phyloP scores from a whole-genome alignment of 2,113 vertebrate genomes.

The Glaucidium brasilianum region DNA sequence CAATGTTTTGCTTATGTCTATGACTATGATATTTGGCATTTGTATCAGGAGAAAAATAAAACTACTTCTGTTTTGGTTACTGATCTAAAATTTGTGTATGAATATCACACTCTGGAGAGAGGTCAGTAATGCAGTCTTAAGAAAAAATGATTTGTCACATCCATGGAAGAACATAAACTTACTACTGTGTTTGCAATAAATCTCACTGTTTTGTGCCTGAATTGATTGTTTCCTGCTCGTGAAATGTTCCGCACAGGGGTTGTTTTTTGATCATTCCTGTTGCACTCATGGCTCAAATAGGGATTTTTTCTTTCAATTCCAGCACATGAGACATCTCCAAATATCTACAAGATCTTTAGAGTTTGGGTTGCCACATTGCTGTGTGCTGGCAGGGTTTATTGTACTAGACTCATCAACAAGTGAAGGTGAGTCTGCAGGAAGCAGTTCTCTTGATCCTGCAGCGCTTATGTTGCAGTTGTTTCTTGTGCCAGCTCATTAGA shows the following conservation, averaged over 20 bases:
- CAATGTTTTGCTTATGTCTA: neutral
- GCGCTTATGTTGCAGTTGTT: neutral
- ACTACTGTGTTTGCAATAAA: constrained; percentile 33
- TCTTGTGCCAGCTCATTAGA: neutral
- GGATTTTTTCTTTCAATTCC: neutral
- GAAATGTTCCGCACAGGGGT: neutral
- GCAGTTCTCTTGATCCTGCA: neutral
- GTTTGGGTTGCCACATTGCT: neutral
- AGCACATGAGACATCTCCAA: neutral
- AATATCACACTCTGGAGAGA: constrained; percentile 50
- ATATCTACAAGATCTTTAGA: neutral
- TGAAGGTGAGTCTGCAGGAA: neutral
- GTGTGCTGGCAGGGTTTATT: neutral
- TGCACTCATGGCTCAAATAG: neutral
- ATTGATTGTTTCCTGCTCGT: neutral
- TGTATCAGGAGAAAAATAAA: constrained; percentile 45
- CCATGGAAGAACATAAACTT: constrained; percentile 24
- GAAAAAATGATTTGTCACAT: constrained; percentile 64
- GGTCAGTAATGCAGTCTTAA: constrained; percentile 37
- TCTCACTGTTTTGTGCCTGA: neutral
- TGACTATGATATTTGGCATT: constrained; percentile 30
- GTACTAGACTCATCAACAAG: neutral
- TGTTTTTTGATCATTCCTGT: neutral
- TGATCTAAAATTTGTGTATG: neutral
- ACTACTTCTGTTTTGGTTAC: neutral